These are phyloP conservation scores for Caerostris darwini DNA, from an alignment of 1,140 invertebrate species.

Conservation along the genomic window DNA sequence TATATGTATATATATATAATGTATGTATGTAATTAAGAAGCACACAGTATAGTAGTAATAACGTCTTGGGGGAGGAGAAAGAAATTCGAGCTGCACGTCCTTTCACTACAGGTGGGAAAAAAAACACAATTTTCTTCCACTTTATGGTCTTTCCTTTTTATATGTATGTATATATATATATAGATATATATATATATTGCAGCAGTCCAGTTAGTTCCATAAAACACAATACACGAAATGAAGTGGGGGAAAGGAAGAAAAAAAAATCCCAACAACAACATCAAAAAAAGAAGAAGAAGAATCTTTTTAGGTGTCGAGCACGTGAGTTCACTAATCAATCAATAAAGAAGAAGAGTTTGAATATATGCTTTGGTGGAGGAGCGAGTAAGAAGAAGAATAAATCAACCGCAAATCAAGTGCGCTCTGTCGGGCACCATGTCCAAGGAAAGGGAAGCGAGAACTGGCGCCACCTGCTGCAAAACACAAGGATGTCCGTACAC, in stretches of 20 bases:
- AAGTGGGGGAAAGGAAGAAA: background rate
- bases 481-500: conserved; percentile 75
- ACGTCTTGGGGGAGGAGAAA: conserved; percentile 58
- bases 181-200: background rate
- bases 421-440: conserved; percentile 75
- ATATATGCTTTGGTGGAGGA: conserved; percentile 70
- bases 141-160: conserved; percentile 45
- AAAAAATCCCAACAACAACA: background rate
- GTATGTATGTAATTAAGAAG: conserved; percentile 68
- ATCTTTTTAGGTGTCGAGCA: background rate
- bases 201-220: background rate
- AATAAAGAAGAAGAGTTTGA: background rate
- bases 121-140: background rate
- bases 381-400: conserved; percentile 50
- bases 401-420: conserved; percentile 75
- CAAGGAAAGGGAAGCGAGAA: conserved; percentile 76
- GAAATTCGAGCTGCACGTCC: conserved; percentile 61
- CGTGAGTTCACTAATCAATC: background rate
- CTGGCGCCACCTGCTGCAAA: conserved; percentile 76
- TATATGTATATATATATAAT: conserved; percentile 46
- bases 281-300: conserved; percentile 17
- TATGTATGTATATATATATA: too few species aligned
- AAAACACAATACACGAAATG: conserved; percentile 53
- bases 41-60: conserved; percentile 75
- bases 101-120: conserved; percentile 38